A percentile compares a stretch with the other conserved stretches of the same genome.
Conservation (phyloP, 2,113 vertebrate species). For the Cardinalis cardinalis region DNA sequence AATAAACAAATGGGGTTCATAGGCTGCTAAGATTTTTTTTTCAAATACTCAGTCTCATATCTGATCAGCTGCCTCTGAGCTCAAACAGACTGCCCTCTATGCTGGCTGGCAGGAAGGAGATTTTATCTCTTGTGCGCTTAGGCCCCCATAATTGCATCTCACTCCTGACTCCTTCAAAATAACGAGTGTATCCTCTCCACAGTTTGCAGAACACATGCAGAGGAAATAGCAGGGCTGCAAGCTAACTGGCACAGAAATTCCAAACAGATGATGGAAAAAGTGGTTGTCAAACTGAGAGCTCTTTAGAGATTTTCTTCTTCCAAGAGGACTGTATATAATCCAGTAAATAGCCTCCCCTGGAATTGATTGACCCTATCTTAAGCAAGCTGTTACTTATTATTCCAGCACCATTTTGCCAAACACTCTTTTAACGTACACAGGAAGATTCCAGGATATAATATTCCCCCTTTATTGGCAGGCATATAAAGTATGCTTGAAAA, state of each 20-base stretch:
- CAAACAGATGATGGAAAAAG: constrained; percentile 82
- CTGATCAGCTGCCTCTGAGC: constrained; percentile 69
- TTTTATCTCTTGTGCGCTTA: constrained; percentile 74
- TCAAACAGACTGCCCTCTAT: constrained; percentile 77
- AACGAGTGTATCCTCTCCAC: constrained; percentile 62
- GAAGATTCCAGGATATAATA: constrained; percentile 51
- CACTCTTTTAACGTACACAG: neutral
- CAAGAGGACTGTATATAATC: constrained; percentile 45
- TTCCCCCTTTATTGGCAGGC: constrained; percentile 50
- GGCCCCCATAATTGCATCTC: constrained; percentile 81
- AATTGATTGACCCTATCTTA: constrained; percentile 39
- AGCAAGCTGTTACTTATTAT: constrained; percentile 48
- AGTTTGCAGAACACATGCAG: constrained; percentile 72
- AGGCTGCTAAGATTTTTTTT: constrained; percentile 75
- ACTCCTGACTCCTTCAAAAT: constrained; percentile 80
- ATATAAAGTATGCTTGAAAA: constrained; percentile 26
- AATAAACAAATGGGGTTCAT: constrained; percentile 83
- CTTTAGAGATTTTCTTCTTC: constrained; percentile 62
- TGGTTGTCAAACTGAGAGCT: constrained; percentile 61
- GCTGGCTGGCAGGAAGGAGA: constrained; percentile 66
- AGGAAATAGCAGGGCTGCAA: constrained; percentile 81
- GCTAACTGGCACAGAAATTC: constrained; percentile 78
- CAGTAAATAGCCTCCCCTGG: constrained; percentile 57
- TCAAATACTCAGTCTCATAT: constrained; percentile 59
- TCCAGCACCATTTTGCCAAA: constrained; percentile 46